Conservation (phyloP, 2,113 vertebrate genomes). For the Gymnarchus niloticus region DNA sequence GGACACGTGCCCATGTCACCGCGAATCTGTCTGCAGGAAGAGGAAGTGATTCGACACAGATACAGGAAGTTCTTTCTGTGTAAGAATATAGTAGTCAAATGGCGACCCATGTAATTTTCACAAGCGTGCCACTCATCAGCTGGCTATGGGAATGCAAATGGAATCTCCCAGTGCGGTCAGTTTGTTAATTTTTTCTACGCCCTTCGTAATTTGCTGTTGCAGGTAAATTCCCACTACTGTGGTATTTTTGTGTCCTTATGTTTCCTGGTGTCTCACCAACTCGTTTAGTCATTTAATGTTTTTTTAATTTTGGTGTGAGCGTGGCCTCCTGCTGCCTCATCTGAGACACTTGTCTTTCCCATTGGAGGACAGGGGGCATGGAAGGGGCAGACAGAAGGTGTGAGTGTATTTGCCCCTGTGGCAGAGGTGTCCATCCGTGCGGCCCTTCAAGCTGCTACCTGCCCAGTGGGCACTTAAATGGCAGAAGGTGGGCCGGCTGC, state of each 20-base stretch:
- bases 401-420: too few relatives aligned
- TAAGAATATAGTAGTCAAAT: not conserved
- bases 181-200: not conserved
- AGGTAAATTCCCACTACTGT: not conserved
- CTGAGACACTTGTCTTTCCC: not conserved
- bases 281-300: not conserved
- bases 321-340: not conserved
- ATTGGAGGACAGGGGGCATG: constrained; percentile 4
- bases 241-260: not conserved
- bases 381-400: too few relatives aligned
- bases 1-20: not conserved
- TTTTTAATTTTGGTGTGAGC: too few relatives aligned
- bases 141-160: not conserved
- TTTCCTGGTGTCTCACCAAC: not conserved
- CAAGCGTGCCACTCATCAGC: not conserved
- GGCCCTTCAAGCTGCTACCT: constrained; percentile 1
- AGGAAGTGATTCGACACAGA: not conserved
- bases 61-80: not conserved
- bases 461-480: constrained; percentile 24
- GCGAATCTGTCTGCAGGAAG: too few relatives aligned
- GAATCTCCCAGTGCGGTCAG: not conserved
- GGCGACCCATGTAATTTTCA: not conserved
- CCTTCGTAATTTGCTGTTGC: too few relatives aligned
- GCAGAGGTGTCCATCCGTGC: not conserved
- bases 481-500: constrained; percentile 17